These are phyloP conservation scores for Eretmocerus hayati DNA, from an alignment of 2,888 invertebrate species.

Conservation along the genomic window DNA sequence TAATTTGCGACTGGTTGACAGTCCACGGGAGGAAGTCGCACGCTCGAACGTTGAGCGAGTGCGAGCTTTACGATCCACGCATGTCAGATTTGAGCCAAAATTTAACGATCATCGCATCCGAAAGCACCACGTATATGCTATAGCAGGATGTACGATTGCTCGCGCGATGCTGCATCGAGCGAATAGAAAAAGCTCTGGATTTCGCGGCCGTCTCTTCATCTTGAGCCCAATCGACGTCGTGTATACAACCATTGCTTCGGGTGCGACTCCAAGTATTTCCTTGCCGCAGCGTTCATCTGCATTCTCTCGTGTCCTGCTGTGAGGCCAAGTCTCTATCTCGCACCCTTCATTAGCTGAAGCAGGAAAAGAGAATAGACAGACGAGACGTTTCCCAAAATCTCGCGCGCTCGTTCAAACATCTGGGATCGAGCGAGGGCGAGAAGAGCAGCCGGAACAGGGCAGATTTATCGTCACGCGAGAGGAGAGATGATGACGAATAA, in stretches of 20 bases:
- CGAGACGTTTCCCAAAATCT: slow-evolving; percentile 20
- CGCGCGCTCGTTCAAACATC: slow-evolving; percentile 6
- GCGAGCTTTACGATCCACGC: slow-evolving; percentile 10
- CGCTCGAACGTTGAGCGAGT: not conserved
- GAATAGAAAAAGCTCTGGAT: slow-evolving; percentile 6
- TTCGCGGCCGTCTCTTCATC: slow-evolving; percentile 15
- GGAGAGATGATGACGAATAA: slow-evolving; percentile 28
- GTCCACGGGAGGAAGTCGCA: not conserved
- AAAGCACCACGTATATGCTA: slow-evolving; percentile 1
- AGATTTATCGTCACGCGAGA: slow-evolving; percentile 24
- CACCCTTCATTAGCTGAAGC: not conserved
- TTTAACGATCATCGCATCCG: slow-evolving; percentile 18
- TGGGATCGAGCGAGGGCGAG: slow-evolving; percentile 15
- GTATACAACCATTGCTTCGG: no score
- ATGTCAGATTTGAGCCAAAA: not conserved
- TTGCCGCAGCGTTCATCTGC: no score
- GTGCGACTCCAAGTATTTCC: not conserved
- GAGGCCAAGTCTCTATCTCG: no score
- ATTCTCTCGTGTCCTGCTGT: no score
- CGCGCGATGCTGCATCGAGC: not conserved
- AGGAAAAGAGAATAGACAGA: slow-evolving; percentile 6
- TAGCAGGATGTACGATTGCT: not conserved
- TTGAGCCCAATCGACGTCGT: slow-evolving; percentile 5
- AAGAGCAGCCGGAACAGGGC: slow-evolving; percentile 9
- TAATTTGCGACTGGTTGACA: not conserved